These are phyloP conservation scores for Anas georgica DNA, from an alignment of 2,797 vertebrate genomes.

Conservation along the genomic window DNA sequence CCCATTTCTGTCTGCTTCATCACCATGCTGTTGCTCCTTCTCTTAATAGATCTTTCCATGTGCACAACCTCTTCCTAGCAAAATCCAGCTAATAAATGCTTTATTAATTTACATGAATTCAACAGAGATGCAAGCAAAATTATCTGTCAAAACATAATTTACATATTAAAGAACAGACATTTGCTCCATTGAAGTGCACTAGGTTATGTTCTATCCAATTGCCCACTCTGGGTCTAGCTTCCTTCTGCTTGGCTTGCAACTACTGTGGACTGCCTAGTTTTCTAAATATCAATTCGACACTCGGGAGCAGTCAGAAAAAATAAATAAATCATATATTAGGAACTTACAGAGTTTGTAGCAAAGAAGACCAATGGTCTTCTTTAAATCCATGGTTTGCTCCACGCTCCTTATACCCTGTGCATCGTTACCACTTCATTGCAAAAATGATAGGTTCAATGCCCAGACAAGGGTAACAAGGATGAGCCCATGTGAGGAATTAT, in stretches of 20 bases:
- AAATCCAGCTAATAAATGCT: not conserved
- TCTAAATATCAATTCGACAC: not conserved
- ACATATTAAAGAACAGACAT: not conserved
- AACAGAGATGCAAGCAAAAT: not conserved
- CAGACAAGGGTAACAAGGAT: not conserved
- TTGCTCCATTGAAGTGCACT: not conserved
- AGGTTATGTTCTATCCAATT: not conserved
- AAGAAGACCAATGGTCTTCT: too few relatives aligned
- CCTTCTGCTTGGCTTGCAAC: not conserved
- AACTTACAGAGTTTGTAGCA: not conserved
- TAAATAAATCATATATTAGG: not conserved
- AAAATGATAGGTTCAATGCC: not conserved
- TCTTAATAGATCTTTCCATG: not conserved
- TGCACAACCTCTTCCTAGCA: not conserved
- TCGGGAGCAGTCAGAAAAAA: not conserved
- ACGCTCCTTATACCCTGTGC: not conserved
- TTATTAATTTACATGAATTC: not conserved
- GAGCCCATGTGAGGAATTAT: not conserved
- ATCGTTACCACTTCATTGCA: not conserved
- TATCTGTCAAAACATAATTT: not conserved
- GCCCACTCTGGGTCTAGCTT: rapidly evolving
- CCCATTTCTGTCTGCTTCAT: not conserved
- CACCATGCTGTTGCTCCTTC: not conserved
- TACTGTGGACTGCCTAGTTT: not conserved
- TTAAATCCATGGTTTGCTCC: not conserved